A percentile compares a stretch with the other conserved stretches of the same genome.
Evolutionary conservation across 2,888 invertebrate species (phyloP).

Genomic region (Caenorhabditis doughertyi): DNA sequence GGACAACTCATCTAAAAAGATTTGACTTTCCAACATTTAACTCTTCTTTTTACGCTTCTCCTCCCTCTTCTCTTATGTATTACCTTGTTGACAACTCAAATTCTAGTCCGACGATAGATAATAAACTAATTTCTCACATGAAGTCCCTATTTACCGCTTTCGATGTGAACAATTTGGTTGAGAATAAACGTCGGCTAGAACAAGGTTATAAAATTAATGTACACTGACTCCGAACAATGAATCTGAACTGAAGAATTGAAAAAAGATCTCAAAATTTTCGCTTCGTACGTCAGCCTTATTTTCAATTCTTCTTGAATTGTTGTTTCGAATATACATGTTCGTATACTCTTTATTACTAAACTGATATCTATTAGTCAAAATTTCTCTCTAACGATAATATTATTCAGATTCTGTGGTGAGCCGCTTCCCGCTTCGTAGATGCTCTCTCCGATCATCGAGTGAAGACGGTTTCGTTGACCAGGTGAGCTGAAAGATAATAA

Average conservation of each 20-base stretch:
- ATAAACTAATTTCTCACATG: constrained; percentile 51
- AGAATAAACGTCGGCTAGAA: constrained; percentile 52
- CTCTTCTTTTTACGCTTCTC: background rate
- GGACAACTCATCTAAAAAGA: constrained; percentile 28
- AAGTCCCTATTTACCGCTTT: background rate
- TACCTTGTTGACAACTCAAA: constrained; percentile 31
- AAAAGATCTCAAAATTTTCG: too few species aligned
- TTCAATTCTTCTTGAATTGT: background rate
- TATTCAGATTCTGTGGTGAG: constrained; percentile 27
- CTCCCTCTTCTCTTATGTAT: constrained; percentile 42
- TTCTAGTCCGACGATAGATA: constrained; percentile 54
- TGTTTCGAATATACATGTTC: background rate
- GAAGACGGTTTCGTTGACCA: constrained; percentile 41
- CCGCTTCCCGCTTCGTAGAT: constrained; percentile 47
- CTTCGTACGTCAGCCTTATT: background rate
- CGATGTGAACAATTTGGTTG: constrained; percentile 21
- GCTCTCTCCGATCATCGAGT: constrained; percentile 51
- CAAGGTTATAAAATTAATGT: background rate
- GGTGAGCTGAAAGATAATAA: constrained; percentile 31
- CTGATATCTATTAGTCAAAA: constrained; percentile 30
- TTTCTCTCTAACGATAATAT: constrained; percentile 20
- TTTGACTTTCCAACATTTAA: constrained; percentile 5
- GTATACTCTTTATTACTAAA: constrained; percentile 23
- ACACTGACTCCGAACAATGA: background rate
- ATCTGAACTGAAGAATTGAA: background rate